Evolutionary conservation across 2,113 vertebrate species (phyloP).

Genomic region (Xenus cinereus): DNA sequence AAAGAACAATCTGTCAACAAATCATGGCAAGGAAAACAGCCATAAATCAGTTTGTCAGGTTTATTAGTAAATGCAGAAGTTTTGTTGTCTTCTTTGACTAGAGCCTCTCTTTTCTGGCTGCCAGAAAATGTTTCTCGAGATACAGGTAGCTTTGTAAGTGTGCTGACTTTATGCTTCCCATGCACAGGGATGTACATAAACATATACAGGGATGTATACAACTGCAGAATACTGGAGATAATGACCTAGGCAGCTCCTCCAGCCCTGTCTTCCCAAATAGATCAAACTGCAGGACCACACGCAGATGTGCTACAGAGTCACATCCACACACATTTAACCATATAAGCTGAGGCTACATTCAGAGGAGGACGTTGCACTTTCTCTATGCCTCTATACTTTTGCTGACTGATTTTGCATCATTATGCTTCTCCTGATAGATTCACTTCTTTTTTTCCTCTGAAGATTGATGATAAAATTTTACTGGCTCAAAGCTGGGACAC

Average conservation of each 20-base stretch:
- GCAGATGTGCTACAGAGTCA: fast-evolving
- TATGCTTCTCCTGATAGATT: not conserved
- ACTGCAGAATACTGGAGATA: not conserved
- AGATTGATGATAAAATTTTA: not conserved
- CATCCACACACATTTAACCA: not conserved
- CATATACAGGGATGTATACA: not conserved
- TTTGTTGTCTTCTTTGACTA: conserved; percentile 52
- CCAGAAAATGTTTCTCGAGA: conserved; percentile 38
- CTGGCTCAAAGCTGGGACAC: not conserved
- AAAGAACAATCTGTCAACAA: conserved; percentile 79
- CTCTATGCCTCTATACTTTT: not conserved
- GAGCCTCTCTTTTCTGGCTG: conserved; percentile 30
- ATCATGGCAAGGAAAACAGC: conserved; percentile 63
- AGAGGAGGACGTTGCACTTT: not conserved
- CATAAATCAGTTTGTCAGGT: conserved; percentile 77
- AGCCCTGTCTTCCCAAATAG: not conserved
- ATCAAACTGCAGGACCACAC: not conserved
- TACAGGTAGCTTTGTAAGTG: conserved; percentile 35
- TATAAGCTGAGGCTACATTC: not conserved
- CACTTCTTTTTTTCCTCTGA: not conserved
- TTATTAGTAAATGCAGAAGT: conserved; percentile 72
- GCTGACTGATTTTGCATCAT: not conserved
- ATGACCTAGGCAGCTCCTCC: not conserved
- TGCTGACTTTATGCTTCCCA: not conserved
- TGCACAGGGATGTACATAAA: not conserved